Conservation (phyloP, 2,113 vertebrate genomes). For the Rhea americana region DNA sequence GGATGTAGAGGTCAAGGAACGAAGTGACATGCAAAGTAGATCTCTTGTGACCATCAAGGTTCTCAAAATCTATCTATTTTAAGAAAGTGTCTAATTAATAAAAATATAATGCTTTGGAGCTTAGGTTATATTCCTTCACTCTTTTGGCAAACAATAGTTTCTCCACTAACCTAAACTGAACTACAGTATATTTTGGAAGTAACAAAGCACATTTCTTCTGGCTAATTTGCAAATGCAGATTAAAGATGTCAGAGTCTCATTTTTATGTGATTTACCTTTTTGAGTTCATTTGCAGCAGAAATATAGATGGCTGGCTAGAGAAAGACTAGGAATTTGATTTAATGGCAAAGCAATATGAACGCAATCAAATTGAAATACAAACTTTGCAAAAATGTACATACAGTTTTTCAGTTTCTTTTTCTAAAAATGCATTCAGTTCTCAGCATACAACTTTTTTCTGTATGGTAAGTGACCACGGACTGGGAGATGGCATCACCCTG, state of each 20-base stretch:
- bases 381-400: background rate
- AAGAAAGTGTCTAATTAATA: background rate
- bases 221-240: slow-evolving; percentile 1
- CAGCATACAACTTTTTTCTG: background rate
- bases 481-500: background rate
- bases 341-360: background rate
- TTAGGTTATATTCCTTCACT: background rate
- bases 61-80: slow-evolving; percentile 8
- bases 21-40: background rate
- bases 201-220: slow-evolving; percentile 22
- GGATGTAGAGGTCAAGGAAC: background rate
- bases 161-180: slow-evolving; percentile 3
- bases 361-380: background rate
- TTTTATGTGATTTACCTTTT: slow-evolving; percentile 21
- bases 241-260: background rate
- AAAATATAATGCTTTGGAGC: background rate
- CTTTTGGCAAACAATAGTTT: slow-evolving; percentile 24
- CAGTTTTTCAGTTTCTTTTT: background rate
- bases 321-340: background rate
- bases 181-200: background rate
- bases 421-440: background rate
- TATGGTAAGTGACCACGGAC: background rate
- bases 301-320: background rate
- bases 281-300: slow-evolving; percentile 33
- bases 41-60: background rate